Conservation (phyloP, 2,113 vertebrate species). For the Macquaria australasica region DNA sequence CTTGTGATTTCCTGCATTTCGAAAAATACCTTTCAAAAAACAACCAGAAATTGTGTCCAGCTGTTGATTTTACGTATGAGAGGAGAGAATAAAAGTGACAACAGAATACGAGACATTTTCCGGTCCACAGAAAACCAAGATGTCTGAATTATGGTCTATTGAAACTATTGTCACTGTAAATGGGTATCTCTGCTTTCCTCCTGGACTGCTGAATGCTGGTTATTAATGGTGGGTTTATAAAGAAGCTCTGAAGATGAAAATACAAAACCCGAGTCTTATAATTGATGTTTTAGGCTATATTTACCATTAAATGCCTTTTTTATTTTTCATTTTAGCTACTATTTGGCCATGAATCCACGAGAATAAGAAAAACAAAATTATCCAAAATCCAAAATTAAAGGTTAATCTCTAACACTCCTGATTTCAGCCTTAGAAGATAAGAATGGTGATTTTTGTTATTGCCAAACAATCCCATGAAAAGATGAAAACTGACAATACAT, state of each 20-base stretch:
- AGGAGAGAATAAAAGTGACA: constrained; percentile 41
- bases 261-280: background rate
- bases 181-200: constrained; percentile 6
- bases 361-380: background rate
- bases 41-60: constrained; percentile 23
- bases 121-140: constrained; percentile 1
- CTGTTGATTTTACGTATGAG: constrained; percentile 52
- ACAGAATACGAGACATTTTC: constrained; percentile 23
- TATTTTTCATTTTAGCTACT: background rate
- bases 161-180: constrained; percentile 45
- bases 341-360: background rate
- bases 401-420: background rate
- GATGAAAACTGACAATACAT: background rate
- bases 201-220: background rate
- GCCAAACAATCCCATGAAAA: background rate
- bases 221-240: background rate
- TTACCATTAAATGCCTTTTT: background rate
- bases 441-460: background rate
- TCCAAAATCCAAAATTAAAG: background rate
- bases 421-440: background rate
- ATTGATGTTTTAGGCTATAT: background rate
- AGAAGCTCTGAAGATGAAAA: background rate
- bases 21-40: constrained; percentile 4
- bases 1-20: background rate
- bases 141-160: constrained; percentile 41